A percentile compares a stretch with the other conserved stretches of the same genome.
Evolutionary conservation across 2,888 invertebrate species (phyloP).

Genomic region (Theodoxus fluviatilis): DNA sequence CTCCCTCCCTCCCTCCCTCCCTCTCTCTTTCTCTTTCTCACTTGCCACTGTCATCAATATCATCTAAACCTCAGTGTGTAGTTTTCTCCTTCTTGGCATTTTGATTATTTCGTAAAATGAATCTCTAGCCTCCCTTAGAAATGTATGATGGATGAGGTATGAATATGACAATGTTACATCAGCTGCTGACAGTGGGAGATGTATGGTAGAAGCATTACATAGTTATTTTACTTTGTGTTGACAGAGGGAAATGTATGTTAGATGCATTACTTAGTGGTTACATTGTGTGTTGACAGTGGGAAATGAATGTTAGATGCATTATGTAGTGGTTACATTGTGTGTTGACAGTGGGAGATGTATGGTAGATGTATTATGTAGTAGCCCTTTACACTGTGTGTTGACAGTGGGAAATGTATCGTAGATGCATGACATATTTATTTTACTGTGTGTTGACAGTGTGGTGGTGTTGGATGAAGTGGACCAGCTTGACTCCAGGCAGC

Average conservation of each 20-base stretch:
- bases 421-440: neutral
- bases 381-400: neutral
- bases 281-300: neutral
- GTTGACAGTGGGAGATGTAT: neutral
- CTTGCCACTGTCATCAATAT: too few species aligned
- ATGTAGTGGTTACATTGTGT: neutral
- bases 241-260: too few species aligned
- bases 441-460: slow-evolving; percentile 64
- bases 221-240: too few species aligned
- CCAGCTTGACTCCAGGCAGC: slow-evolving; percentile 79
- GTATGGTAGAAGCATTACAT: too few species aligned
- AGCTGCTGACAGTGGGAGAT: too few species aligned
- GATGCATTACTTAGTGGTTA: too few species aligned
- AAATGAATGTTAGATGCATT: neutral
- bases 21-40: too few species aligned
- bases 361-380: neutral
- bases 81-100: too few species aligned
- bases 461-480: slow-evolving; percentile 95
- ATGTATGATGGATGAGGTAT: neutral
- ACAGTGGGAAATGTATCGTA: neutral
- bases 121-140: too few species aligned
- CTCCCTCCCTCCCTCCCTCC: too few species aligned
- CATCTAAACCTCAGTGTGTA: too few species aligned
- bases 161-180: neutral
- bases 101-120: too few species aligned